Base-by-base conservation (phyloP, 2,797 vertebrate genomes). In the Cynodonichthys magdalenae region DNA sequence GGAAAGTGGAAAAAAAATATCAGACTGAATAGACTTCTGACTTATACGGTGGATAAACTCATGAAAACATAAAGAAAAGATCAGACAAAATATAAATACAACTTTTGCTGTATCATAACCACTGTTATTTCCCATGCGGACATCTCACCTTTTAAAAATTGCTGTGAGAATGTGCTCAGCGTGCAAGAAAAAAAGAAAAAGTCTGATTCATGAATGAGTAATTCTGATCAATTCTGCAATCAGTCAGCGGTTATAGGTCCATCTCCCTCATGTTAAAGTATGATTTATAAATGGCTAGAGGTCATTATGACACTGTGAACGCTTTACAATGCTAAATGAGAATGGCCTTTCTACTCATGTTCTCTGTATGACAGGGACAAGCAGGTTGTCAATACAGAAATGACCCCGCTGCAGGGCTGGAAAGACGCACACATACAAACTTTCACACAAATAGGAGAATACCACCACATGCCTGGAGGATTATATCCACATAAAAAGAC, bases 301-400 rank as follows among this genome's bases (percentile, higher is more conserved):
- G 89, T 90, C 82, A 61, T 90, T 79, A 84, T 66, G 71, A 87
- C 49, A 76, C 82, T 75, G 72, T 20, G 3, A 84, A 80, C 66
- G 27, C 80, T 86, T 83, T 84, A 84, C 89, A 77, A 85, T 77
- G 72, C 87, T 88, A 89, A 91, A 91, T 87, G 88, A 86, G 83
- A 86, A 81, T 87, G 87, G 88, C 84, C 88, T 90, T 91, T 89
- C 87, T 77, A 81, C 80, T 84, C 82, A 79, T 81, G 83, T 84
- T 86, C 77, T 76, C 78, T 68, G 63, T 80, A 55, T 88, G 90
- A 89, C 87, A 86, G 83, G 53, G 74, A 90, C 87, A 90, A 88
- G 89, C 89, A 91, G 83, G 73, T 87, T 89, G 89, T 91, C 90
- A 80, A 91, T 91, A 91, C 80, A 84, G 75, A 82, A 87, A 85